These are phyloP conservation scores for Anhinga rufa DNA, from an alignment of 2,113 vertebrate species.

Conservation along the genomic window DNA sequence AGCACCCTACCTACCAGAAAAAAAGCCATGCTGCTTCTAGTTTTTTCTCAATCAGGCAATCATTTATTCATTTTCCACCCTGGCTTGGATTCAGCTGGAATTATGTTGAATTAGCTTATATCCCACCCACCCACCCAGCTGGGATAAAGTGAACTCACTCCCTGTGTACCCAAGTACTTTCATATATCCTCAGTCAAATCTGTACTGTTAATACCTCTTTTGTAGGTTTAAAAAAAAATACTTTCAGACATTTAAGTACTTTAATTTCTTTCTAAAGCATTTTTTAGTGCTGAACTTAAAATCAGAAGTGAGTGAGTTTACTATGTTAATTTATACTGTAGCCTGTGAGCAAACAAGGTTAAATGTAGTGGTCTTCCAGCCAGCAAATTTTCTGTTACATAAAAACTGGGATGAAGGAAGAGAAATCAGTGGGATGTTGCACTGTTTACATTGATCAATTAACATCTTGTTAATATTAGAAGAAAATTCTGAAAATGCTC, in stretches of 20 bases:
- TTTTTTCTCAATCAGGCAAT: neutral
- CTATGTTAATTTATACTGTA: neutral
- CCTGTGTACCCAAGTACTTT: neutral
- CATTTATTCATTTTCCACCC: neutral
- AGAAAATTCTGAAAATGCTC: neutral
- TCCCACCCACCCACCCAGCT: neutral
- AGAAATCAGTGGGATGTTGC: neutral
- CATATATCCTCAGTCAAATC: neutral
- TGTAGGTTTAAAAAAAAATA: neutral
- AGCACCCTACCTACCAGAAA: neutral
- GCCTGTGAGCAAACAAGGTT: neutral
- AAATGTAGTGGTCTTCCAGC: neutral
- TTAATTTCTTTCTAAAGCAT: neutral
- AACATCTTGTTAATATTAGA: neutral
- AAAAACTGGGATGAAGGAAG: neutral
- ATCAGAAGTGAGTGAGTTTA: neutral
- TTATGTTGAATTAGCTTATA: neutral
- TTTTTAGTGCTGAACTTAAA: neutral
- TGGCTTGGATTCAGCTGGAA: neutral
- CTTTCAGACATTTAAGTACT: neutral
- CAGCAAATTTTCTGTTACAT: neutral
- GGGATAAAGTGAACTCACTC: neutral
- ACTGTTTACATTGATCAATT: neutral
- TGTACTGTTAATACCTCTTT: neutral
- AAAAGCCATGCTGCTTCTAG: neutral